A percentile compares a stretch with the other conserved stretches of the same genome.
Conservation (phyloP, 1,140 invertebrate genomes). For the Drosophila persimilis region DNA sequence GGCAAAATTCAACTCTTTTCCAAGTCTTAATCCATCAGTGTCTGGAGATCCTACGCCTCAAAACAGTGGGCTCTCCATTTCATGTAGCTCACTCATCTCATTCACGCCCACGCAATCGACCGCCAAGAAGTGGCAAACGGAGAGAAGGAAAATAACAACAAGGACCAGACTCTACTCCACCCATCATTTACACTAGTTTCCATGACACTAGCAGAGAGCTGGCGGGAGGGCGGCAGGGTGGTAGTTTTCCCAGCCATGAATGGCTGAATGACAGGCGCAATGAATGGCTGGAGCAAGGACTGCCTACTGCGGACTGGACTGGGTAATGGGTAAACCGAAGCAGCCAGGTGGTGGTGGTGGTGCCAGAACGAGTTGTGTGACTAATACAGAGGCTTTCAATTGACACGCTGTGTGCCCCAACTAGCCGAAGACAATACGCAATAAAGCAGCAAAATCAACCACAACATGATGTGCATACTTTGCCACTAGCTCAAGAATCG, state of each 20-base stretch:
- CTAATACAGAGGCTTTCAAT: conserved; percentile 52
- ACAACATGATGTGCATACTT: not conserved
- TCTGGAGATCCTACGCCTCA: not conserved
- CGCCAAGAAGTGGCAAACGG: conserved; percentile 25
- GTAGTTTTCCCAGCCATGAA: conserved; percentile 45
- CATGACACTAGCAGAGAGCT: conserved; percentile 13
- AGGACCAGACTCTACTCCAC: conserved; percentile 14
- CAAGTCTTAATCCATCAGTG: conserved; percentile 41
- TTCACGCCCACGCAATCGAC: conserved; percentile 48
- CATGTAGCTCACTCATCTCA: conserved; percentile 24
- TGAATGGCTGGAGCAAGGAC: conserved; percentile 37
- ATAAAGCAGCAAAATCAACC: conserved; percentile 22
- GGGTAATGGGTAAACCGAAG: conserved; percentile 23
- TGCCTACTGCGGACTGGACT: conserved; percentile 5
- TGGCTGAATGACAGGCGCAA: conserved; percentile 46
- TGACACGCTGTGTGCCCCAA: conserved; percentile 40
- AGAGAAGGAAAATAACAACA: conserved; percentile 32
- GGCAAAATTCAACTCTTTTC: conserved; percentile 14
- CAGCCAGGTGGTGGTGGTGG: conserved; percentile 18
- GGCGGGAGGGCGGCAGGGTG: not conserved
- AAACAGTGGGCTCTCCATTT: conserved; percentile 37
- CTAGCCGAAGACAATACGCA: conserved; percentile 29
- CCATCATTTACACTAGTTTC: conserved; percentile 28
- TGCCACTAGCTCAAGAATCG: not conserved
- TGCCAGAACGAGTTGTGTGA: conserved; percentile 26